Evolutionary conservation across 2,113 vertebrate species (phyloP), one percentile per base, ranked within the genome.

Genomic region (Fregata magnificens): DNA sequence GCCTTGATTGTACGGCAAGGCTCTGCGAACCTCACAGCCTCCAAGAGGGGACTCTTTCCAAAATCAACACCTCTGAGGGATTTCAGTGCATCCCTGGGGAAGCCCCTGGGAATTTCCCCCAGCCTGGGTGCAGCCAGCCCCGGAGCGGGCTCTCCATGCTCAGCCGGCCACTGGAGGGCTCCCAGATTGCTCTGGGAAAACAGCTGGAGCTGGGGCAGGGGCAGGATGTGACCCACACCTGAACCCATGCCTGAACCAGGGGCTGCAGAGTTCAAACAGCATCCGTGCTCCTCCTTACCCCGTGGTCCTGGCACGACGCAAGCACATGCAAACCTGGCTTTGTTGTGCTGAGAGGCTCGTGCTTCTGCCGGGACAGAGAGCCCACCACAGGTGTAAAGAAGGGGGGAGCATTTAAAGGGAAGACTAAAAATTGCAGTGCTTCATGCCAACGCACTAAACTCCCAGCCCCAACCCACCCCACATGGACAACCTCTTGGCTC

Each of bases 231-330:
- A 69, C 55, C 21, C 32, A 17, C 7, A 3, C 13, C 61, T 4
- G 8, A 63, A 40, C 19, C 11, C 19, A 26, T 12, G 7, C 28
- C n/a, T 40, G 55, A 56, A 65, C 22, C 2, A 4, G 14, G 34
- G n/a, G 62, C 45, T 84, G 63, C 16, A 3, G 49, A 47, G 31
- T 55, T 74, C 86, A 62, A 58, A n/a, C 18, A 58, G 40, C 45
- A 14, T 6, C 83, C 4, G 0, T 0, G 3, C 34, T 40, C 10
- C 53, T 40, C 52, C 53, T 50, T 4, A 0, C 13, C 53, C 49
- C 36, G 3, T 0, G 0, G 40, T 29, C 26, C 52, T 7, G 3
- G 20, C n/a, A 18, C 1, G 1, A 22, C 4, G 0, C 0, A 0
- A 76, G 13, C 36, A 40, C 13, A 3, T 1, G 26, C n/a, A 65